A percentile compares a stretch with the other conserved stretches of the same genome.
phyloP scores from a whole-genome alignment of 2,797 vertebrate species.

The Triplophysa bombifrons region DNA sequence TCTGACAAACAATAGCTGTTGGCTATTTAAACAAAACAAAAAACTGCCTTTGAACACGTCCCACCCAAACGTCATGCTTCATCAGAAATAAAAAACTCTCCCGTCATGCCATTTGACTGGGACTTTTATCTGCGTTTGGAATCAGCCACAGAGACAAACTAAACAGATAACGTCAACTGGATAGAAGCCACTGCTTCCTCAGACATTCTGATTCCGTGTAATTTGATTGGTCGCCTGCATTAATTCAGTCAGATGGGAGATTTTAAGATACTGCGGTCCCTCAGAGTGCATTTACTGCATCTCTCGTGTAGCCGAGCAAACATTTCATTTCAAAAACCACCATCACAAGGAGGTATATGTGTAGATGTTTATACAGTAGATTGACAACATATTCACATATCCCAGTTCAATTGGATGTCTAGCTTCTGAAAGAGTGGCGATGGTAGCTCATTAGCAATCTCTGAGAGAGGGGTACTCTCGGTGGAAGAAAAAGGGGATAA shows the following conservation, averaged over 20 bases:
- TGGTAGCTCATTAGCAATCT: constrained; percentile 63
- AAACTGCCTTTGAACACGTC: not conserved
- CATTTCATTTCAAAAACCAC: constrained; percentile 45
- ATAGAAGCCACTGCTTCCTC: constrained; percentile 46
- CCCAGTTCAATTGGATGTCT: constrained; percentile 57
- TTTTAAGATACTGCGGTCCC: constrained; percentile 65
- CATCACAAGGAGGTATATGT: constrained; percentile 21
- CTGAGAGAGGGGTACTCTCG: constrained; percentile 47
- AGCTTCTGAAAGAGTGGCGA: constrained; percentile 48
- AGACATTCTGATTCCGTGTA: constrained; percentile 54
- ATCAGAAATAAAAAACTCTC: constrained; percentile 1
- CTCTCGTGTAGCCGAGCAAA: constrained; percentile 58
- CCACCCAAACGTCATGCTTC: not conserved
- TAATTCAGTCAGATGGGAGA: constrained; percentile 69
- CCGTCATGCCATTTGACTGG: not conserved
- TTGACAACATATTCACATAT: constrained; percentile 50
- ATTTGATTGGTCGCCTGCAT: constrained; percentile 61
- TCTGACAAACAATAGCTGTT: not conserved
- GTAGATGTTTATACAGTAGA: constrained; percentile 31
- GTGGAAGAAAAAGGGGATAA: constrained; percentile 20
- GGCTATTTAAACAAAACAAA: not conserved
- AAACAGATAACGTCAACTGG: constrained; percentile 39
- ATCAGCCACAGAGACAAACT: constrained; percentile 36
- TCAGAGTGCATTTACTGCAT: constrained; percentile 67
- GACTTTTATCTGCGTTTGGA: constrained; percentile 19